phyloP scores from a whole-genome alignment of 2,888 invertebrate species.

The Tipula vernalis region DNA sequence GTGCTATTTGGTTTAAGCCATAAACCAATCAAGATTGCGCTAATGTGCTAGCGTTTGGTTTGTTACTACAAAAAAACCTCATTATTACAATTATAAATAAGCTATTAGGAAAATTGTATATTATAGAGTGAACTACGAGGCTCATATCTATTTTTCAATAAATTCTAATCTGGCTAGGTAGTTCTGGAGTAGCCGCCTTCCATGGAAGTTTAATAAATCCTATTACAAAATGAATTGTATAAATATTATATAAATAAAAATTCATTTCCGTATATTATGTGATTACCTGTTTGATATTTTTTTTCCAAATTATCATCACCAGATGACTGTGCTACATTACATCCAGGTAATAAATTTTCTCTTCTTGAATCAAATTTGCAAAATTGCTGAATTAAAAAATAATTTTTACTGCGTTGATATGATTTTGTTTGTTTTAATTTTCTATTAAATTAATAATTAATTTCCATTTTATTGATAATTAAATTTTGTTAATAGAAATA shows the following conservation, averaged over 20 bases:
- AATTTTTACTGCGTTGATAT: background rate
- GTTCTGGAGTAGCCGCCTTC: background rate
- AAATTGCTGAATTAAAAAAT: conserved; percentile 7
- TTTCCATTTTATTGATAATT: background rate
- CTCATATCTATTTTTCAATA: no score
- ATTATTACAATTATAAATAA: no score
- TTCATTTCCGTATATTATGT: background rate
- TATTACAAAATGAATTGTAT: background rate
- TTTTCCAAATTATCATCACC: conserved; percentile 14
- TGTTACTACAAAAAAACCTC: no score
- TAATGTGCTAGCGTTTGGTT: no score
- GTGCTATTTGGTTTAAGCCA: no score
- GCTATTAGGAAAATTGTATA: no score
- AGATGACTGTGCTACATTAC: conserved; percentile 33
- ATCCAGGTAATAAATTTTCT: conserved; percentile 29
- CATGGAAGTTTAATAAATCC: background rate
- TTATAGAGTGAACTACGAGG: no score
- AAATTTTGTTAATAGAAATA: background rate
- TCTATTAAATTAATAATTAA: background rate
- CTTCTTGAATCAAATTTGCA: background rate
- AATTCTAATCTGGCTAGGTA: no score
- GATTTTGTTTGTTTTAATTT: background rate
- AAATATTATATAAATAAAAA: background rate
- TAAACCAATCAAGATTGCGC: no score
- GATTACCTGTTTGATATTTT: background rate